Base-by-base conservation (phyloP, 2,888 invertebrate genomes). In the Drosophila antonietae region DNA sequence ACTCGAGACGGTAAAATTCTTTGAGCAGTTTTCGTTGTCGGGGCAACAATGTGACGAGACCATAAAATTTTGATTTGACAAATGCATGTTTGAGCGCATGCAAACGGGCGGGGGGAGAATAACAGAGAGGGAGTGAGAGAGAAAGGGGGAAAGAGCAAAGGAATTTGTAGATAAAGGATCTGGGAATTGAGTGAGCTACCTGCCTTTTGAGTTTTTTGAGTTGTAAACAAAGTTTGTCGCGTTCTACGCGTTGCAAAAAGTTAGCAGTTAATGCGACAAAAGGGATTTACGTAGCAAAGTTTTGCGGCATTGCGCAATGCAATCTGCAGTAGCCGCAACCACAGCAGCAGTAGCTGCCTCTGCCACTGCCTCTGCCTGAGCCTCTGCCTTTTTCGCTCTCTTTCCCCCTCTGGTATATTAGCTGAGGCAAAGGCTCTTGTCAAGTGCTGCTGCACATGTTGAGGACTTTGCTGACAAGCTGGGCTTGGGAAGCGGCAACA, bases 61-160 rank as follows among this genome's bases (percentile, higher is more conserved):
- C 87, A 88, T 88, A 86, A 89, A 88, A 89, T 88, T 86, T 88
- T 88, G 90, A 88, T 89, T 88, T 86, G 81, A 82, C 75, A 86
- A 89, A 88, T 77, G 82, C 79, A 80, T 87, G 85, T 80, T 84
- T 78, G 80, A 87, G 78, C 73, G 72, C 72, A 72, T 56, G 52
- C 64, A 37, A 3, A 23, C 3, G 18, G 33, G 20, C 28, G 35
- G 9, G n/a, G 14, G 15, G 20, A 23, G 31, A 9, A 15, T 15
- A 14, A 53, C 9, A 14, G 9, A n/a, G 44, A 20, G 46, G 5
- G 18, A 47, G 35, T 28, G 43, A 20, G 31, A 15, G 52, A 23
- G 23, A 23, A 23, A 23, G 23, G 23, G 23, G 4, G 4, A 23
- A 23, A 23, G 23, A 23, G 46, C n/a, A 15, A 39, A 47, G 64